These are phyloP conservation scores for Orthosia gothica DNA, from an alignment of 2,888 invertebrate genomes.

Conservation along the genomic window DNA sequence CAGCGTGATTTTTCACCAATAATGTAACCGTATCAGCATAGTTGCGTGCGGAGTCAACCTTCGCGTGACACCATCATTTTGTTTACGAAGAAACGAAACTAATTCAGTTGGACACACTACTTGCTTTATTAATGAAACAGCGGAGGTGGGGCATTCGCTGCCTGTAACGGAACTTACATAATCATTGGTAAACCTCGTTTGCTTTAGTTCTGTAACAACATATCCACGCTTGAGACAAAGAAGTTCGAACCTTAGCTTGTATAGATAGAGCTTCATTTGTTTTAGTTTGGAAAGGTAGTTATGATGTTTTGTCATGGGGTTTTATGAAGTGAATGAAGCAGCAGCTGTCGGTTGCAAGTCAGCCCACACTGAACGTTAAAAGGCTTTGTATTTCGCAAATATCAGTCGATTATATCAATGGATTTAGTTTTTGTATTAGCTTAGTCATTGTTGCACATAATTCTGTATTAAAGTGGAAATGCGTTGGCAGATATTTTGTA, in stretches of 20 bases:
- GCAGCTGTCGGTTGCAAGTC: slow-evolving; percentile 74
- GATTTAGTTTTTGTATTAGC: slow-evolving; percentile 49
- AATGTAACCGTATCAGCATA: slow-evolving; percentile 44
- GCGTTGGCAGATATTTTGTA: slow-evolving; percentile 27
- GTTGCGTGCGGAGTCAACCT: slow-evolving; percentile 65
- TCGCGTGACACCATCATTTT: slow-evolving; percentile 67
- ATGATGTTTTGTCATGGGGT: slow-evolving; percentile 32
- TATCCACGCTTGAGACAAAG: not conserved
- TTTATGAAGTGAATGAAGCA: slow-evolving; percentile 76
- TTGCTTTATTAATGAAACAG: slow-evolving; percentile 80
- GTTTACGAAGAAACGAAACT: slow-evolving; percentile 67
- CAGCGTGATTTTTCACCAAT: slow-evolving; percentile 22
- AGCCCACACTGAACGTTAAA: slow-evolving; percentile 70
- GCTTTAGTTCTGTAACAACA: slow-evolving; percentile 31
- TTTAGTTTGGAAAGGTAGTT: slow-evolving; percentile 26
- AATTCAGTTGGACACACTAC: slow-evolving; percentile 72
- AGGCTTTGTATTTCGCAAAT: slow-evolving; percentile 71
- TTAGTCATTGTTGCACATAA: slow-evolving; percentile 43
- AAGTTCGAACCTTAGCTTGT: slow-evolving; percentile 18
- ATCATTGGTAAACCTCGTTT: slow-evolving; percentile 78
- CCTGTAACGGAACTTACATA: slow-evolving; percentile 82
- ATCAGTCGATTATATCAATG: slow-evolving; percentile 60
- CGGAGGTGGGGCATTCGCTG: slow-evolving; percentile 74
- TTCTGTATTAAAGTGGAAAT: slow-evolving; percentile 44
- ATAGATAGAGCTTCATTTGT: slow-evolving; percentile 35